These are phyloP conservation scores for Aulostomus chinensis DNA, from an alignment of 2,797 vertebrate species.

Conservation along the genomic window DNA sequence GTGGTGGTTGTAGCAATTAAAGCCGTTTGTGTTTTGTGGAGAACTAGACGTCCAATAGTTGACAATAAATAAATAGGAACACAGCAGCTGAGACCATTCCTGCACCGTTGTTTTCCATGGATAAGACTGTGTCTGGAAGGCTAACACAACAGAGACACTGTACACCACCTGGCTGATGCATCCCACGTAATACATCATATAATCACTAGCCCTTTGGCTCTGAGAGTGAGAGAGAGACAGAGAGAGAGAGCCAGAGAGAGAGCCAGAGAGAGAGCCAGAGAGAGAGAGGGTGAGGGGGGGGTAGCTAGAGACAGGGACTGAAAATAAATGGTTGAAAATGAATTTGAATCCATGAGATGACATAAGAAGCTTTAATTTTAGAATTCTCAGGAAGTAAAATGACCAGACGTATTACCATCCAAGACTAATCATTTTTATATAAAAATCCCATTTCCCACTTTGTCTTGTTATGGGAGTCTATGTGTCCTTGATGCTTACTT, in stretches of 20 bases:
- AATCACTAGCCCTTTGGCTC: slow-evolving; percentile 65
- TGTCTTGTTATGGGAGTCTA: slow-evolving; percentile 47
- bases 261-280: not conserved
- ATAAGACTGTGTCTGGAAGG: slow-evolving; percentile 40
- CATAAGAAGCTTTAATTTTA: slow-evolving; percentile 66
- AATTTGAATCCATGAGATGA: slow-evolving; percentile 51
- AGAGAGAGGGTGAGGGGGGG: too few species aligned
- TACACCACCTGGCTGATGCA: slow-evolving; percentile 51
- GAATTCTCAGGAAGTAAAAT: slow-evolving; percentile 62
- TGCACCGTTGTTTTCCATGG: slow-evolving; percentile 45
- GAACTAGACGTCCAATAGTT: slow-evolving; percentile 55
- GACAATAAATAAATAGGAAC: slow-evolving; percentile 74
- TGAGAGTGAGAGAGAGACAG: slow-evolving; percentile 2
- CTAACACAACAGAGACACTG: slow-evolving; percentile 54
- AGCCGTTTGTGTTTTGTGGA: slow-evolving; percentile 57
- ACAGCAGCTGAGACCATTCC: slow-evolving; percentile 55
- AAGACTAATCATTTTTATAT: slow-evolving; percentile 64
- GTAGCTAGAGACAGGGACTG: slow-evolving; percentile 7
- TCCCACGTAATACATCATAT: slow-evolving; percentile 58
- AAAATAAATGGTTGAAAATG: slow-evolving; percentile 45
- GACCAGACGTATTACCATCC: slow-evolving; percentile 64
- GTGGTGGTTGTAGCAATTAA: slow-evolving; percentile 67
- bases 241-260: slow-evolving; percentile 6
- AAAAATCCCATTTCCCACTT: slow-evolving; percentile 60
- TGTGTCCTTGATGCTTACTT: slow-evolving; percentile 45